phyloP scores from a whole-genome alignment of 37 sponge, comb jelly and placozoan species.

The Aplysina aerophoba region DNA sequence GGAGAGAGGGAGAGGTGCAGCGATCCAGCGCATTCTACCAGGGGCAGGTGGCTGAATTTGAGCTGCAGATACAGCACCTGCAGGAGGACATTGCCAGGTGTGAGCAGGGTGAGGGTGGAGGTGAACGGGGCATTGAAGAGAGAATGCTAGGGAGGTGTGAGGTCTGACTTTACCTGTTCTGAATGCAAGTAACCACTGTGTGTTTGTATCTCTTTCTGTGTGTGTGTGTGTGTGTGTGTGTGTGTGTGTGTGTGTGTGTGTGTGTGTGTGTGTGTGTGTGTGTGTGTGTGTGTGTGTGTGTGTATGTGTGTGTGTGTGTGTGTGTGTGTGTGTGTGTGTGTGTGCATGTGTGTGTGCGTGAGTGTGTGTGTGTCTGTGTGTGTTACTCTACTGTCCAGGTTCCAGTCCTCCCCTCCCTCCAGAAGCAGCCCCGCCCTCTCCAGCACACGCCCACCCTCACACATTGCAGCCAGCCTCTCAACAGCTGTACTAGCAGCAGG shows the following conservation, averaged over 20 bases:
- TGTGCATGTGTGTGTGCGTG: too few species aligned
- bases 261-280: background rate
- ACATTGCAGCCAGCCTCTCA: background rate
- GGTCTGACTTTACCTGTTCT: too few species aligned
- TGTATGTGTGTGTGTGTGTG: too few species aligned
- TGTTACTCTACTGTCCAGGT: background rate
- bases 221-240: too few species aligned
- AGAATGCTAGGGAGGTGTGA: too few species aligned
- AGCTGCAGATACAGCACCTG: background rate
- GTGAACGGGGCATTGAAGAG: too few species aligned
- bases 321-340: background rate
- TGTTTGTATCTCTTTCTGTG: too few species aligned
- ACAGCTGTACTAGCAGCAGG: background rate
- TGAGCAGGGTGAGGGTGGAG: too few species aligned
- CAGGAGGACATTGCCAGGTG: background rate
- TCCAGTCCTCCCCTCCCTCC: background rate
- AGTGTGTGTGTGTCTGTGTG: background rate
- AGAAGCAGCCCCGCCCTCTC: background rate
- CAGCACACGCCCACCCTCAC: background rate
- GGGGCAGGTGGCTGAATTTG: background rate
- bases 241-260: conserved; percentile 18
- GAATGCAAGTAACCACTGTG: too few species aligned
- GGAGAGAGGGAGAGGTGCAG: conserved; percentile 20
- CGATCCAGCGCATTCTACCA: background rate
- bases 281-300: too few species aligned